phyloP scores from a whole-genome alignment of 2,113 vertebrate genomes.

The Archilochus colubris region DNA sequence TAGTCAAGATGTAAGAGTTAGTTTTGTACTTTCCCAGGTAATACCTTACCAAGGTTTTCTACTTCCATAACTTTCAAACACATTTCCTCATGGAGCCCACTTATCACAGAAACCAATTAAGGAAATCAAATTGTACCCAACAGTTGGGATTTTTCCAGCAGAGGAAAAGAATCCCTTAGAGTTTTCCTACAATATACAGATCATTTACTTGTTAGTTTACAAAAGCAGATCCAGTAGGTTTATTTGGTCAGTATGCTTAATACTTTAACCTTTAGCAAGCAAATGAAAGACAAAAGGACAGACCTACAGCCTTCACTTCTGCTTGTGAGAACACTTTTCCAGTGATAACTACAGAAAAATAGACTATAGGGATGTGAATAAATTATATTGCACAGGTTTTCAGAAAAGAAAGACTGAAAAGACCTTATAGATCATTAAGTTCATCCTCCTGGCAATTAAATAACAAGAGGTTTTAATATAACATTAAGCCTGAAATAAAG shows the following conservation, averaged over 20 bases:
- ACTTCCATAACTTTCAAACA: not conserved
- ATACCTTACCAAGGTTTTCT: not conserved
- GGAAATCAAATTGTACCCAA: not conserved
- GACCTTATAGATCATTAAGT: not conserved
- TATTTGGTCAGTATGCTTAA: not conserved
- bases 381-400: not conserved
- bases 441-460: not conserved
- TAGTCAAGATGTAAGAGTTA: not conserved
- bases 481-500: not conserved
- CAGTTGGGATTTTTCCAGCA: not conserved
- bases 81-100: not conserved
- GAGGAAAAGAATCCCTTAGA: not conserved
- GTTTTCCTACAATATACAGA: not conserved
- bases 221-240: not conserved
- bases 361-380: not conserved
- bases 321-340: not conserved
- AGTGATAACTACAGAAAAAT: not conserved
- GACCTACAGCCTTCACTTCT: not conserved
- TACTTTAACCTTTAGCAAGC: not conserved
- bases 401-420: not conserved
- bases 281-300: not conserved
- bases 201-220: not conserved
- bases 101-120: not conserved
- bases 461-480: not conserved
- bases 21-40: not conserved